Base-by-base conservation (phyloP, 2,797 vertebrate genomes). In the Melanotaenia boesemani region DNA sequence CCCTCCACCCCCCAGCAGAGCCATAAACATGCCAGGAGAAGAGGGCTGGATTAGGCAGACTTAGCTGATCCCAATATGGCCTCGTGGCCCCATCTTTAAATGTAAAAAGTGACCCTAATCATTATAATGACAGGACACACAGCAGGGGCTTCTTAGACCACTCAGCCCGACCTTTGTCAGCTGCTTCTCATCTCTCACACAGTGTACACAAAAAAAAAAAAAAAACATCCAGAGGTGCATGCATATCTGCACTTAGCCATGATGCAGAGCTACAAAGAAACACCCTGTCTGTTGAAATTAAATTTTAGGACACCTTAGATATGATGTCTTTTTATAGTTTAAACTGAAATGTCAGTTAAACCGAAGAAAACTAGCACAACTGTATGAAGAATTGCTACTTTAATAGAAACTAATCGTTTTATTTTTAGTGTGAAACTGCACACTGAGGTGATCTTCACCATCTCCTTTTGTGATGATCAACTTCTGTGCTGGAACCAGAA, bases 11-110 rank as follows among this genome's bases (percentile, higher is more conserved):
- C 57, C 83, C 82, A 78, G 78, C 77, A 81, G 70, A 82, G 84
- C 82, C 87, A 86, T 92, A 89, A 92, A 92, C 86, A 91, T 90
- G 86, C 87, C 80, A 87, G 84, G 89, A 88, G 83, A 89, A 72
- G 78, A 76, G 76, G 78, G 77, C 65, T 65, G 78, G 85, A 87
- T 89, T 81, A 87, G 79, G 77, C 70, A 71, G 80, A 83, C 63
- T 66, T 78, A 85, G 84, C 72, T 68, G 82, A 84, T 84, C 77
- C 82, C 71, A 57, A 30, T 24, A 70, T 24, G 44, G 48, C 77
- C 76, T 76, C 76, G 64, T 2, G 37, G 73, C 86, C 78, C 85
- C 84, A 83, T 90, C 82, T 89, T 90, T 91, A 92, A 86, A 86
- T 80, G 78, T 87, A 83, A 90, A 91, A 89, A 91, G 88, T 61